Evolutionary conservation across 2,888 invertebrate species (phyloP).

Genomic region (Monoplex corrugatus): DNA sequence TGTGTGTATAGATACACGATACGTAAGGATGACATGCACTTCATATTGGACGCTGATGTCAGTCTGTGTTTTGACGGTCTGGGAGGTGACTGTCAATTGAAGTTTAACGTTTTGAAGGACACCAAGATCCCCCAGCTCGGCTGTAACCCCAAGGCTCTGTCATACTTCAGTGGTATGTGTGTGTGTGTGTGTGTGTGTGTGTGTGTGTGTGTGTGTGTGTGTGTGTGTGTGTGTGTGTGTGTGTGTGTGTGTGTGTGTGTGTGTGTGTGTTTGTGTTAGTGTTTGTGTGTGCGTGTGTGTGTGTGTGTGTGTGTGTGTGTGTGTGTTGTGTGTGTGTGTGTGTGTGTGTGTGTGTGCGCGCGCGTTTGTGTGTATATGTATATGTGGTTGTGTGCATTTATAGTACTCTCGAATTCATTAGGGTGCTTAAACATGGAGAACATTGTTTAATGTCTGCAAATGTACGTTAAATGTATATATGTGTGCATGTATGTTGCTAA

Average conservation of each 20-base stretch:
- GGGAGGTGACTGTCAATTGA: constrained; percentile 43
- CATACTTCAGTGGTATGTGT: constrained; percentile 27
- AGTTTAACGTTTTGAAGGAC: constrained; percentile 4
- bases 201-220: no score
- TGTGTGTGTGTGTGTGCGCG: not conserved
- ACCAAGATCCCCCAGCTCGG: constrained; percentile 48
- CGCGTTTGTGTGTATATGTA: no score
- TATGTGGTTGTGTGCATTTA: no score
- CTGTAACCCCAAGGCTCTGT: constrained; percentile 24
- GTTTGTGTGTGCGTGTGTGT: no score
- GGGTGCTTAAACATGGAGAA: no score
- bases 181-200: no score
- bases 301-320: not conserved
- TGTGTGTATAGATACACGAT: constrained; percentile 40
- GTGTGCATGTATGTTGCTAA: no score
- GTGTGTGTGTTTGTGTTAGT: not conserved
- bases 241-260: not conserved
- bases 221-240: not conserved
- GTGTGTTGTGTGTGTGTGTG: no score
- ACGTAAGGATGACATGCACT: constrained; percentile 47
- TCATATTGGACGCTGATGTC: constrained; percentile 53
- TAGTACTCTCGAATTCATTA: no score
- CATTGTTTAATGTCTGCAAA: no score
- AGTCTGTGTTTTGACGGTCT: constrained; percentile 52
- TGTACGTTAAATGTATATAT: no score